Base-by-base conservation (phyloP, 2,888 invertebrate genomes). In the Eupithecia centaureata region DNA sequence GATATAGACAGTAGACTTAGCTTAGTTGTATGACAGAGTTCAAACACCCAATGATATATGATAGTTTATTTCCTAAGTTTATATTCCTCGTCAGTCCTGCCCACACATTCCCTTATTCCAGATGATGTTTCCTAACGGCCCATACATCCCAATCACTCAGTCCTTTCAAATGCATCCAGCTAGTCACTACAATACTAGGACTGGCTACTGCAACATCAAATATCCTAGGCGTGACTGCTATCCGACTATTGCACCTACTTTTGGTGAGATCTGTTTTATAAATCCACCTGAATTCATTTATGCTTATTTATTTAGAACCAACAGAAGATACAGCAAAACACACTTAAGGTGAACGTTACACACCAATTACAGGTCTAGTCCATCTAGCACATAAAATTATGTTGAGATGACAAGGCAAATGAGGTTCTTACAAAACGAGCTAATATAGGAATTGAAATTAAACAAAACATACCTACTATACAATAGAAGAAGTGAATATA, bases 141-240 rank as follows among this genome's bases (percentile, higher is more conserved):
- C 82, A 1, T 75, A 73, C 62, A 81, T 86, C 38, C 90, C 89
- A 0, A 74, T 88, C 28, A 88, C 88, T 1, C 91, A 89, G 73
- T 86, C 88, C 0, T 89, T 86, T 67, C 86, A 84, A 84, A 89
- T 86, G 79, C 67, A 87, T 54, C 85, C 87, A 8, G 61, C 35
- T 35, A 70, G 52, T 32, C 51, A 66, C 58, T 66, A 56, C 51
- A 68, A 80, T 0, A 72, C 72, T 1, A 38, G 65, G 32, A 38
- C 15, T 7, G 61, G 52, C 8, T 63, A 42, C 8, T 85, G 82
- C 71, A 76, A 74, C 42, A 28, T 86, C 5, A 86, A 80, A 74
- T 82, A 79, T 63, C 81, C 88, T 64, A 87, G 74, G 64, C 81
- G 82, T 69, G 88, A 90, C 68, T 71, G 74, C 27, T 92, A 90